Conservation (phyloP, 2,888 invertebrate genomes). For the Apodemia zela region DNA sequence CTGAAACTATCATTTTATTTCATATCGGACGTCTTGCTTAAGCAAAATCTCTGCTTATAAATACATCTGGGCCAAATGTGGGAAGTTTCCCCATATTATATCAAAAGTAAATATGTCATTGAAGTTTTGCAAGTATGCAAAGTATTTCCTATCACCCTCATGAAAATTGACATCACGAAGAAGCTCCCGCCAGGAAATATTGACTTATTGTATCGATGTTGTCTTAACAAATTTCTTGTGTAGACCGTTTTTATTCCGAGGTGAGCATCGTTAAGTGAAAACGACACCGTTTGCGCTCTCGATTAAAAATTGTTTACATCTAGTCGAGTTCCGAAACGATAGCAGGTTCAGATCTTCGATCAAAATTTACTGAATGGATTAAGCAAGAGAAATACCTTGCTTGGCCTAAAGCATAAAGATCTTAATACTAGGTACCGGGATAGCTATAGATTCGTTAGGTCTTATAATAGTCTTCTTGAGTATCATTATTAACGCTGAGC, state of each 20-base stretch:
- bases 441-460: too few species aligned
- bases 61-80: too few species aligned
- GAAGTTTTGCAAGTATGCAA: neutral
- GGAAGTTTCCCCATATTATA: too few species aligned
- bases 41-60: too few species aligned
- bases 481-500: too few species aligned
- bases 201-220: conserved; percentile 41
- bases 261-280: conserved; percentile 55
- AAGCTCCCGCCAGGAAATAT: conserved; percentile 31
- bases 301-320: conserved; percentile 69
- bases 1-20: too few species aligned
- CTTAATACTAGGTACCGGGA: too few species aligned
- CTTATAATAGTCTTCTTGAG: too few species aligned
- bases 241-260: conserved; percentile 39
- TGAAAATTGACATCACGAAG: conserved; percentile 4
- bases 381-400: neutral
- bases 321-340: conserved; percentile 35
- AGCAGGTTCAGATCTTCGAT: neutral
- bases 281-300: conserved; percentile 58
- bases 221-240: conserved; percentile 41
- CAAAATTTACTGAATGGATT: neutral
- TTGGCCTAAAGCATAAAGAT: too few species aligned
- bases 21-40: too few species aligned
- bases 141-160: neutral
- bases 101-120: too few species aligned